Evolutionary conservation across 64 coral and sea anemone genomes (phyloP), one percentile per base, ranked within the genome.

Genomic region (Actinia equina): DNA sequence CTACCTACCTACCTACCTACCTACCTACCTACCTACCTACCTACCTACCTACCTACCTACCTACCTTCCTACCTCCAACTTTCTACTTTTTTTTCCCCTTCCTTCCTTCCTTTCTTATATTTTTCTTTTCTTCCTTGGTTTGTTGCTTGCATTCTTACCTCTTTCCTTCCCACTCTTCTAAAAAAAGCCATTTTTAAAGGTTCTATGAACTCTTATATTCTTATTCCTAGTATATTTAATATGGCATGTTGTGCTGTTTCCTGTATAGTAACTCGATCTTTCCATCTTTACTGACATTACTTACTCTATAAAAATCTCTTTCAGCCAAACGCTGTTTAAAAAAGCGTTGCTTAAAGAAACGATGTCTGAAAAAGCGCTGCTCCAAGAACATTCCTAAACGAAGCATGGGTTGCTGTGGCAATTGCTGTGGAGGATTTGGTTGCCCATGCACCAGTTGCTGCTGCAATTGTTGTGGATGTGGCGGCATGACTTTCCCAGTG

Each of bases 391-490:
- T 12, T 30, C 23, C 69, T 30, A 74, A 52, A 52, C 43, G 18
- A 22, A 44, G 85, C 37, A n/a, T 62, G 17, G 77, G 87, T 22
- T 87, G 85, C 52, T 82, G 90, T 71, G 83, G 85, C 61, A 43
- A 53, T 17, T 92, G 90, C 84, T 82, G 78, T 81, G 90, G 90
- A 55, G 90, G 90, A 10, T 92, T 87, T 44, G 90, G 86, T 27
- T 82, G 60, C 23, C 85, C 85, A 43, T 44, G 78, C 18, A 52
- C 43, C 78, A 52, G 16, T 26, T 46, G 78, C 45, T 17, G 78
- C 78, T 44, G 78, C 22, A 49, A 52, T 44, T 3, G 78, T 9
- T 92, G 90, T 51, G 90, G 90, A 26, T 92, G 90, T 19, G 63
- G 81, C 18, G 49, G 79, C 11, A 44, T 92, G 14, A 87, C 79